Conservation (phyloP, 1,140 invertebrate species). For the Trypoxylus dichotomus region DNA sequence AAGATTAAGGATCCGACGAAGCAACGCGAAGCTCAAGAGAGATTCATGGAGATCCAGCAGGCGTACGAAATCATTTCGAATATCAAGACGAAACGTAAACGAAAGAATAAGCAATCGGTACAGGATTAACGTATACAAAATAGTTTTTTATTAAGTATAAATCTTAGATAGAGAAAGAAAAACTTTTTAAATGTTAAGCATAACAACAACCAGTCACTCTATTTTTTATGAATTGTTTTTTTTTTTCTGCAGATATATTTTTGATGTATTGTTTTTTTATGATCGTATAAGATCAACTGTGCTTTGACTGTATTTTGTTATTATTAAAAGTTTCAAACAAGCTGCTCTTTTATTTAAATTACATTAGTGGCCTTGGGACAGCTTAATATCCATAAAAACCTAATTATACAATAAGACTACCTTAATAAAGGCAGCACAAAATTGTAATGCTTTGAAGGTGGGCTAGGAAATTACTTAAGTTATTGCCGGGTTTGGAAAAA, state of each 20-base stretch:
- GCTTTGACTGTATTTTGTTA: no score
- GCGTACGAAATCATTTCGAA: constrained; percentile 89
- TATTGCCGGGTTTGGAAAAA: no score
- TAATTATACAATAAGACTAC: no score
- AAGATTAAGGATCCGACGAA: constrained; percentile 76
- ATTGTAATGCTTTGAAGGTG: no score
- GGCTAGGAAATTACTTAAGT: no score
- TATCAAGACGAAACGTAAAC: constrained; percentile 72
- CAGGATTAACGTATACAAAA: not conserved
- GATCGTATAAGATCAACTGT: not conserved
- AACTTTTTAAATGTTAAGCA: not conserved
- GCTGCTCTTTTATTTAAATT: no score
- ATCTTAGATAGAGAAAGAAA: not conserved
- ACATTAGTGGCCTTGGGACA: no score
- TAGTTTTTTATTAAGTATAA: not conserved
- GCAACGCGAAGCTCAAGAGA: constrained; percentile 72
- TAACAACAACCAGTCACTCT: not conserved
- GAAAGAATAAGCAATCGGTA: constrained; percentile 68
- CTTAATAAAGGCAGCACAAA: no score
- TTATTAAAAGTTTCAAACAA: no score
- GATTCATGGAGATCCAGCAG: constrained; percentile 91
- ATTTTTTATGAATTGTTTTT: not conserved
- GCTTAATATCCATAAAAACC: no score
- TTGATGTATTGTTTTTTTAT: not conserved
- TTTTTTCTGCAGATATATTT: not conserved